phyloP scores from a whole-genome alignment of 2,797 vertebrate species.

The Sarcophilus harrisii region DNA sequence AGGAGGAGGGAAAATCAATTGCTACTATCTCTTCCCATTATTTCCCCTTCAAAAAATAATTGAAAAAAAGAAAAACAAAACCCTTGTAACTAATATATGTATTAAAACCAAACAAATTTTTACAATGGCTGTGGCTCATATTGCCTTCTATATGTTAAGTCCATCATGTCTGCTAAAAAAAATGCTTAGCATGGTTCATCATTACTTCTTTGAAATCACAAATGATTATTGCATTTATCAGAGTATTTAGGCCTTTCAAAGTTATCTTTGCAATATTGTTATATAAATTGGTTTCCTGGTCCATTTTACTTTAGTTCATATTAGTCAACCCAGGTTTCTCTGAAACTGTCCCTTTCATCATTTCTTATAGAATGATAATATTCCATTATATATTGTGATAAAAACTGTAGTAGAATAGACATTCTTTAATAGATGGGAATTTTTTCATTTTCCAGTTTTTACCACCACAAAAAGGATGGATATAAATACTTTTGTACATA shows the following conservation, averaged over 20 bases:
- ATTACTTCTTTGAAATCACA: neutral
- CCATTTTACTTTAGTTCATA: neutral
- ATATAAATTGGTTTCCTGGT: neutral
- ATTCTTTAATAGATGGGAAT: neutral
- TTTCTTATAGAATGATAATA: neutral
- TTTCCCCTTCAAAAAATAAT: neutral
- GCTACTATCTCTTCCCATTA: too few species aligned
- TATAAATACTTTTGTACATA: neutral
- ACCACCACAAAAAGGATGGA: neutral
- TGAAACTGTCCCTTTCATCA: neutral
- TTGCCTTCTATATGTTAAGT: neutral
- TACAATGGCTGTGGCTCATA: neutral
- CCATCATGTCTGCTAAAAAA: neutral
- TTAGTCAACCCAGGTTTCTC: neutral
- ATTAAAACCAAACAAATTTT: neutral
- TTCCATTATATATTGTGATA: neutral
- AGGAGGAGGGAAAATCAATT: neutral
- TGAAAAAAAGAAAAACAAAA: neutral
- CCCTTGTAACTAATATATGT: neutral
- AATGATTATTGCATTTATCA: neutral
- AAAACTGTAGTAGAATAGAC: neutral
- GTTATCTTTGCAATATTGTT: neutral
- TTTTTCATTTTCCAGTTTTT: neutral
- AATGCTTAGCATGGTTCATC: neutral
- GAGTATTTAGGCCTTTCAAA: neutral